Percentiles rank a stretch among this genome's conserved stretches.
These are phyloP conservation scores for Sturmia bella DNA, from an alignment of 2,888 invertebrate species.

Conservation along the genomic window DNA sequence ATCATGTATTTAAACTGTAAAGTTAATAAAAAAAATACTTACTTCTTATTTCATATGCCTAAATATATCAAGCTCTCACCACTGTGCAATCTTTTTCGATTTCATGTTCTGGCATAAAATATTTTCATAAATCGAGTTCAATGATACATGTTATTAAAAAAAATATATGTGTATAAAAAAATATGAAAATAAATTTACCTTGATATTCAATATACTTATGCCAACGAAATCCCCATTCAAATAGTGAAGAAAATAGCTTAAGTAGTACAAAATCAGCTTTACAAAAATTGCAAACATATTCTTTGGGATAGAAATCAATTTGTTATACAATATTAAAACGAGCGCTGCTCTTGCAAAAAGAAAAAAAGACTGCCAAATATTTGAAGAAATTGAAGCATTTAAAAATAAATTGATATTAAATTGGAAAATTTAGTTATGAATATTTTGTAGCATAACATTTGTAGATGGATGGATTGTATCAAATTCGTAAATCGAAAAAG, in stretches of 20 bases:
- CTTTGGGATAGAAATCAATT: conserved; percentile 47
- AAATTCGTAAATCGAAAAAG: too few relatives aligned
- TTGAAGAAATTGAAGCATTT: neutral
- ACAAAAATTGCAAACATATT: conserved; percentile 18
- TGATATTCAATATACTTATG: conserved; percentile 27
- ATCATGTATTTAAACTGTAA: too few relatives aligned
- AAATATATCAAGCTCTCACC: neutral
- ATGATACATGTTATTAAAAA: conserved; percentile 62
- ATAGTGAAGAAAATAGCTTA: conserved; percentile 2
- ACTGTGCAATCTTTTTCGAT: neutral
- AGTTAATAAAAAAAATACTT: too few relatives aligned
- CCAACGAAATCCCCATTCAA: conserved; percentile 17
- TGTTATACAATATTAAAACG: conserved; percentile 12
- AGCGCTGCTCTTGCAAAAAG: neutral
- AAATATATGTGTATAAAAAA: conserved; percentile 4
- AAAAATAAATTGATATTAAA: conserved; percentile 11
- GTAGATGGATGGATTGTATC: too few relatives aligned
- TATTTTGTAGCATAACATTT: too few relatives aligned
- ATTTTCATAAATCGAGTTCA: conserved; percentile 47
- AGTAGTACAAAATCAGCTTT: conserved; percentile 39
- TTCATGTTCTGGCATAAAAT: neutral
- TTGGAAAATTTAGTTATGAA: neutral
- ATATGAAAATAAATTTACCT: conserved; percentile 33
- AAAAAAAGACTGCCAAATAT: neutral
- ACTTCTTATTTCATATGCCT: neutral